Evolutionary conservation across 1,140 invertebrate species (phyloP), one percentile per base, ranked within the genome.

Genomic region (Dendroctonus valens): DNA sequence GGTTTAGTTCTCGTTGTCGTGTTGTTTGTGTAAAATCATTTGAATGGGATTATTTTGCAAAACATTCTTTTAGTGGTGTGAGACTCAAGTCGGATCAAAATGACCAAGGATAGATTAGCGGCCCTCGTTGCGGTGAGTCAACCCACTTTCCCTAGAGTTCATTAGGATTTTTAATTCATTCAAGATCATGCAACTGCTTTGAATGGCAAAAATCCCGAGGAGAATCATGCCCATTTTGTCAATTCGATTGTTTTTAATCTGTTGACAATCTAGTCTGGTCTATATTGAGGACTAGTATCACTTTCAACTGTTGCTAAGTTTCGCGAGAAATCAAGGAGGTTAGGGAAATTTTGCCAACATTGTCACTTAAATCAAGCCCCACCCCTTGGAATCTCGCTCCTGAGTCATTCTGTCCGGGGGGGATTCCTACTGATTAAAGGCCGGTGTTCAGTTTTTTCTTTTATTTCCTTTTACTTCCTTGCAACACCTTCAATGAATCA

Each of bases 31-130:
- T 84, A 84, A 84, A 60, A 84, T 84, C 83, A 82, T 80, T 87
- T 89, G 86, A 88, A 89, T 89, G 86, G 86, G 86, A 89, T 87
- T 88, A 84, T 85, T 83, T 84, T 84, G 81, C 81, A 80, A 83
- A 81, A 80, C 78, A 79, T 81, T 81, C 82, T 78, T 79, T 81
- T 80, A 81, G 80, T 77, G 81, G 81, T 82, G 82, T 83, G 84
- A 80, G 75, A 79, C 82, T 81, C 81, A 81, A 80, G 78, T 79
- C 78, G 82, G 79, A 81, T 83, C 82, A 89, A 84, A 82, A 97
- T 97, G 94, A 96, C 93, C 81, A 97, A 96, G 88, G 94, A 97
- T 87, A 93, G 94, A 89, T 92, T 97, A 87, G 92, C 93, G 84
- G 94, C 93, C 80, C 86, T 96, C 74, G 91, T 93, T 86, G 93